phyloP scores from a whole-genome alignment of 2,888 invertebrate genomes.

The Eulithis prunata region DNA sequence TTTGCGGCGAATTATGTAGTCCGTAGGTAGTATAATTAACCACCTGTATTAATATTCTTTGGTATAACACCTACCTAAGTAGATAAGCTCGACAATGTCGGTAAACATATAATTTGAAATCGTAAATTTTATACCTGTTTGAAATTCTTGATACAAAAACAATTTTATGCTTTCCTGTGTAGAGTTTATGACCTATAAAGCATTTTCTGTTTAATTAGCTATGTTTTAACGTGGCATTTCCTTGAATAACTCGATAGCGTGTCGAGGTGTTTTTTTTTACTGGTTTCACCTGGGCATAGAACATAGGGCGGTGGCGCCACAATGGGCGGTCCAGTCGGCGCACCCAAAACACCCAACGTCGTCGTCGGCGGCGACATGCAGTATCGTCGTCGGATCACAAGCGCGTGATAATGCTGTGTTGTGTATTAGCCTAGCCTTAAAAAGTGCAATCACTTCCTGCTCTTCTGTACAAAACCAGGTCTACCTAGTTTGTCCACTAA shows the following conservation, averaged over 20 bases:
- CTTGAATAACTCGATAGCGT: slow-evolving; percentile 28
- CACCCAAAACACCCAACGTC: not conserved
- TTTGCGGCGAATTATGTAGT: slow-evolving; percentile 9
- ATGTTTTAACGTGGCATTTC: slow-evolving; percentile 25
- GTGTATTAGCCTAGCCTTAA: not conserved
- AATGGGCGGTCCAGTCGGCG: slow-evolving; percentile 1
- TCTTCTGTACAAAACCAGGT: not conserved
- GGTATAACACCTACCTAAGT: too few relatives aligned
- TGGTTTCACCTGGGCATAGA: slow-evolving; percentile 22
- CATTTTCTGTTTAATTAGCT: slow-evolving; percentile 24
- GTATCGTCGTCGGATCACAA: not conserved
- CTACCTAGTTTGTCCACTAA: not conserved
- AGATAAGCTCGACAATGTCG: slow-evolving; percentile 15
- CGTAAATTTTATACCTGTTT: slow-evolving; percentile 30
- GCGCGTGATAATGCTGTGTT: not conserved
- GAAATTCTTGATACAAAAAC: slow-evolving; percentile 29
- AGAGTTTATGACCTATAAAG: slow-evolving; percentile 22
- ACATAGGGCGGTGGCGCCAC: slow-evolving; percentile 15
- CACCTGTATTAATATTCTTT: too few relatives aligned
- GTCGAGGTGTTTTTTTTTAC: slow-evolving; percentile 33
- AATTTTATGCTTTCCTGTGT: slow-evolving; percentile 32
- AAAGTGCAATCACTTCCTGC: not conserved
- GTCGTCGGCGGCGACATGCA: not conserved
- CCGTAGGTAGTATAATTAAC: not conserved
- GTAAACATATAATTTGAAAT: slow-evolving; percentile 20